These are phyloP conservation scores for Heteronetta atricapilla DNA, from an alignment of 2,113 vertebrate genomes.

Conservation along the genomic window DNA sequence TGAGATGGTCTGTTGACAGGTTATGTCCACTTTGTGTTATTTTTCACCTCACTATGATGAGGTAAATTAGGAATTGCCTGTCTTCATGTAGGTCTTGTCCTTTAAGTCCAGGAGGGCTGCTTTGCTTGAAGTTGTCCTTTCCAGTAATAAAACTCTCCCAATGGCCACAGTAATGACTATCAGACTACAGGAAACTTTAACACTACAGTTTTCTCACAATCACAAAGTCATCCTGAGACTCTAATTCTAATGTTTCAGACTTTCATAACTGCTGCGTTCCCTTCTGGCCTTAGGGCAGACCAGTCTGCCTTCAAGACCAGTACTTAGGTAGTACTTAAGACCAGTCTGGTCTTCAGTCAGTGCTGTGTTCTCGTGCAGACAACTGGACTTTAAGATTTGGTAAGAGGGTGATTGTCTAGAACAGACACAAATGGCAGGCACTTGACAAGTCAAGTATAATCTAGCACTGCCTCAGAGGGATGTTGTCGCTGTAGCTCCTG, in stretches of 20 bases:
- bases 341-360: neutral
- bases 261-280: neutral
- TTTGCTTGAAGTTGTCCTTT: neutral
- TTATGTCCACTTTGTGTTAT: neutral
- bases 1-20: neutral
- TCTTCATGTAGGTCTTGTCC: neutral
- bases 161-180: neutral
- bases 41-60: neutral
- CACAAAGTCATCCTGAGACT: neutral
- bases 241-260: neutral
- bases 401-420: neutral
- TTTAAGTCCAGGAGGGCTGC: neutral
- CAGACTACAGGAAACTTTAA: neutral
- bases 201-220: neutral
- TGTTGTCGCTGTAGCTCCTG: neutral
- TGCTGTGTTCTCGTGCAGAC: neutral
- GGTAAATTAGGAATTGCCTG: neutral
- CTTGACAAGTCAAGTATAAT: neutral
- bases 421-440: no score
- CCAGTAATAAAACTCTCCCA: rapidly evolving
- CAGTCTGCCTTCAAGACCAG: neutral
- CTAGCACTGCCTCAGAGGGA: neutral
- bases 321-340: no score
- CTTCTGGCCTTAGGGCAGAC: neutral
- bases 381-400: neutral